These are phyloP conservation scores for Melanaphis sacchari DNA, from an alignment of 1,140 invertebrate genomes.

Conservation along the genomic window DNA sequence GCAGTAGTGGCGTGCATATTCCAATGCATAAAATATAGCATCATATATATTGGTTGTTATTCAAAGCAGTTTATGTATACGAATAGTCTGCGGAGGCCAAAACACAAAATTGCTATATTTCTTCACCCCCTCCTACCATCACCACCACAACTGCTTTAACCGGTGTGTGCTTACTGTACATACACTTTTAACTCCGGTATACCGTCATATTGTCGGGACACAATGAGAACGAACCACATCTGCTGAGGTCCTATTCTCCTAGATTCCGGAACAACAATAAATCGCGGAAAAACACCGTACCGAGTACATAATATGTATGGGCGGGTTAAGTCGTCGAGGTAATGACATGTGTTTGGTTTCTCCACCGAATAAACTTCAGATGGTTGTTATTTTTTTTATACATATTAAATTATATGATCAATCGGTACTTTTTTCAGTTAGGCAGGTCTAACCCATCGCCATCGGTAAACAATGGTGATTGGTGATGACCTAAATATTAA, in stretches of 20 bases:
- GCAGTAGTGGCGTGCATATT: neutral
- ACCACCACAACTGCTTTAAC: neutral
- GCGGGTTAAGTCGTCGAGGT: neutral
- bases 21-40: neutral
- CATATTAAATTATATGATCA: too few relatives aligned
- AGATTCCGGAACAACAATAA: constrained; percentile 7
- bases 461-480: neutral
- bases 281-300: neutral
- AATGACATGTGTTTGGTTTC: neutral
- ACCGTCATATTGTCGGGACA: neutral
- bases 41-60: neutral
- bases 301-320: neutral
- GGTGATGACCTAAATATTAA: neutral
- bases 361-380: neutral
- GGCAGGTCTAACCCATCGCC: neutral
- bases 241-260: neutral
- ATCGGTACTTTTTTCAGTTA: neutral
- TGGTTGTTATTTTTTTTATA: neutral
- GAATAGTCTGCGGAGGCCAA: neutral
- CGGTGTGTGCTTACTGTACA: neutral
- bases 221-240: constrained; percentile 15
- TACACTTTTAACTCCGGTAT: neutral
- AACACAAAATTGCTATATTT: constrained; percentile 3
- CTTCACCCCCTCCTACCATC: neutral
- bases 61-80: neutral